These are phyloP conservation scores for Camponotus vicinus DNA, from an alignment of 1,140 invertebrate species.

Conservation along the genomic window DNA sequence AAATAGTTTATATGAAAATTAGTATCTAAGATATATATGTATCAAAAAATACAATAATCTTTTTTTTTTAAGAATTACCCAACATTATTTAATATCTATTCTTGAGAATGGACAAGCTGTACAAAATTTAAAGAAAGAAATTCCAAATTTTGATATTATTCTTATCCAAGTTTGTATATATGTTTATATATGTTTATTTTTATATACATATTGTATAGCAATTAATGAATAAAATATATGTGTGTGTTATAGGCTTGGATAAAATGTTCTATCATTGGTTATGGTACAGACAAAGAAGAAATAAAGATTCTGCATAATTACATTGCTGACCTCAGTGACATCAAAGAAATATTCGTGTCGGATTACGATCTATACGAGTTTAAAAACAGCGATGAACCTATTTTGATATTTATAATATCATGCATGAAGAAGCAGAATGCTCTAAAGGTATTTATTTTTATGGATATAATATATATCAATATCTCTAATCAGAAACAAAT, in stretches of 20 bases:
- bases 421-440: constrained; percentile 75
- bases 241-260: constrained; percentile 80
- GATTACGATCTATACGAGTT: constrained; percentile 75
- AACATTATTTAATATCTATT: constrained; percentile 77
- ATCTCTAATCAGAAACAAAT: neutral
- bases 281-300: constrained; percentile 71
- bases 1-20: constrained; percentile 33
- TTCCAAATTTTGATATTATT: constrained; percentile 79
- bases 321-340: constrained; percentile 74
- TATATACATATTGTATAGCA: neutral
- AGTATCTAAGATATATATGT: neutral
- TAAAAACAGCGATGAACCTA: constrained; percentile 75
- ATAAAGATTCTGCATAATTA: constrained; percentile 77
- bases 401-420: constrained; percentile 77
- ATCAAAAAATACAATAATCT: constrained; percentile 33
- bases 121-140: constrained; percentile 72
- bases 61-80: constrained; percentile 79
- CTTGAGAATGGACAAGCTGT: constrained; percentile 71
- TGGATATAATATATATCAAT: neutral
- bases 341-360: constrained; percentile 77
- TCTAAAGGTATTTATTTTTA: constrained; percentile 73
- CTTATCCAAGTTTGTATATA: constrained; percentile 79
- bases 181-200: constrained; percentile 6
- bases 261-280: constrained; percentile 80
- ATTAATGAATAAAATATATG: constrained; percentile 13